Evolutionary conservation across 2,888 invertebrate species (phyloP), one percentile per base, ranked within the genome.

Genomic region (Cephus pulcher): DNA sequence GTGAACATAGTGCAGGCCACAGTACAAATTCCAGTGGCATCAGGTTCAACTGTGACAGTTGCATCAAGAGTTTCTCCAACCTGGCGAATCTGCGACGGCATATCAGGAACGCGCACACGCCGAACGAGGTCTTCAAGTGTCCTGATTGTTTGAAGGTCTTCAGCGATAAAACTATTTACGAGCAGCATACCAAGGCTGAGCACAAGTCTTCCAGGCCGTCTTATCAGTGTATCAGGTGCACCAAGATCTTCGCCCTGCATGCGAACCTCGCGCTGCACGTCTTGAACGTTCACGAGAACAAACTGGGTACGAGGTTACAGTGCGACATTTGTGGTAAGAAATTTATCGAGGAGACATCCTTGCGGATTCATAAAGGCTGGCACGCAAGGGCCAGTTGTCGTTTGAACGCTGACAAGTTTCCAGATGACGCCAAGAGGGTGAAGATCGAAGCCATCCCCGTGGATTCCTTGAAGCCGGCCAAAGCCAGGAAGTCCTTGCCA

Each of bases 261-360:
- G 83, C 87, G 0, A 86, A 88, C 12, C 79, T 91, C 15, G 82
- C 87, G 3, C 78, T 84, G 6, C 91, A 92, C 76, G 87, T 86
- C n/a, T 81, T 82, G 2, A 87, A 85, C 0, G 84, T 85, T 1
- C 91, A 91, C 32, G 87, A 85, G 0, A 78, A 82, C 15, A 82
- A 68, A 69, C 78, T 15, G 79, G 79, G 68, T 80, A 92, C 11
- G 89, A 92, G 93, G 80, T 94, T 94, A 84, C 93, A 93, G 88
- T 95, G 95, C 84, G 94, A 94, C 83, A 93, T 95, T 76, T 95
- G 95, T 83, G 94, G 94, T 1, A 94, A 95, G 81, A 92, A 93
- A 0, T 93, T 95, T 75, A 93, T 93, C 80, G 95, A 95, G 23
- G 94, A 94, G 34, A 91, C 93, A 32, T 95, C 95, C 15, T 88